Conservation (phyloP, 2,888 invertebrate genomes). For the Pristionchus mayeri region DNA sequence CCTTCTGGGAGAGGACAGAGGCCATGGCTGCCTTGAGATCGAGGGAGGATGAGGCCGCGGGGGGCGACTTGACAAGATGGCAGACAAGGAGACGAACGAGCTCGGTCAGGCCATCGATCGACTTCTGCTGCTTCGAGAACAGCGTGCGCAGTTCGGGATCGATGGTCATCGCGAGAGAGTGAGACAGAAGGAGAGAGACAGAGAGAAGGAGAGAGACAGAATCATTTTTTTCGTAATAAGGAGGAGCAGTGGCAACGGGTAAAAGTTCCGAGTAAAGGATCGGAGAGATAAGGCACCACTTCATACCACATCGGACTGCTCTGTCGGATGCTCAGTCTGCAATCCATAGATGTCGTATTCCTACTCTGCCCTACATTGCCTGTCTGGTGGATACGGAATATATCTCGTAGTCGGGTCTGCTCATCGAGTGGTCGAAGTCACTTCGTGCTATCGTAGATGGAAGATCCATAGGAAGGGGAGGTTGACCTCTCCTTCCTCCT, state of each 20-base stretch:
- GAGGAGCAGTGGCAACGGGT: background rate
- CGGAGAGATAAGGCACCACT: slow-evolving; percentile 2
- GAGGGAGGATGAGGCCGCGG: too few relatives aligned
- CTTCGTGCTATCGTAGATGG: slow-evolving; percentile 4
- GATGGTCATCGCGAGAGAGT: too few relatives aligned
- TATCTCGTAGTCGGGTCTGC: background rate
- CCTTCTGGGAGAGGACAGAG: too few relatives aligned
- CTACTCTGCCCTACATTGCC: background rate
- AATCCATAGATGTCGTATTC: background rate
- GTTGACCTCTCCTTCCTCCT: slow-evolving; percentile 13
- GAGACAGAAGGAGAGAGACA: too few relatives aligned
- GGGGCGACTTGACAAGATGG: too few relatives aligned
- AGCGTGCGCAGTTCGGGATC: too few relatives aligned
- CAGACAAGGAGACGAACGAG: too few relatives aligned
- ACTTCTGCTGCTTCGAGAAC: too few relatives aligned
- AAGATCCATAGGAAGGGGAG: background rate
- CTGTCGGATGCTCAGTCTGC: background rate
- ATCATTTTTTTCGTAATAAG: background rate
- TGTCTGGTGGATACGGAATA: background rate
- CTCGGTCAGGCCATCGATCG: too few relatives aligned
- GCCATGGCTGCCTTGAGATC: too few relatives aligned
- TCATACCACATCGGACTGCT: slow-evolving; percentile 23
- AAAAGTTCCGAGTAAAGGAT: slow-evolving; percentile 24
- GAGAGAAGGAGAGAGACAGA: too few relatives aligned
- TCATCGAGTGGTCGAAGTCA: background rate